A percentile compares a stretch with the other conserved stretches of the same genome.
These are phyloP conservation scores for Hypothenemus hampei DNA, from an alignment of 1,140 invertebrate species.

Conservation along the genomic window DNA sequence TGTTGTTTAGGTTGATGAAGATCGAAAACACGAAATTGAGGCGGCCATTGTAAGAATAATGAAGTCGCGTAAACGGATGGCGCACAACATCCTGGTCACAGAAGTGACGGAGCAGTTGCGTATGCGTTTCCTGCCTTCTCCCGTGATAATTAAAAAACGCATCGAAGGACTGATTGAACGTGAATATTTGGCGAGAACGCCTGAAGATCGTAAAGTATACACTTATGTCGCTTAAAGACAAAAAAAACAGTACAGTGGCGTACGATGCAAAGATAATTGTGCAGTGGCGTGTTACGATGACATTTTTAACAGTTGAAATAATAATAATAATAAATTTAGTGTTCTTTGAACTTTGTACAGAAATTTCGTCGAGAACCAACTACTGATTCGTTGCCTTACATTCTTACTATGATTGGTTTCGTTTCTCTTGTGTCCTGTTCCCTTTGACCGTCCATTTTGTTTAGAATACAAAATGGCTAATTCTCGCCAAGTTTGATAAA, in stretches of 20 bases:
- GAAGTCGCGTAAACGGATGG: constrained; percentile 95
- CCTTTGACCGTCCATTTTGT: no score
- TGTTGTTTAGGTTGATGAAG: constrained; percentile 79
- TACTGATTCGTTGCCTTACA: constrained; percentile 23
- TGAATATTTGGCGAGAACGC: constrained; percentile 94
- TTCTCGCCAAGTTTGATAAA: no score
- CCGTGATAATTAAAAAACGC: constrained; percentile 97
- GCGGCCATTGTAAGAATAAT: constrained; percentile 99
- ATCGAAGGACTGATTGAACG: constrained; percentile 99
- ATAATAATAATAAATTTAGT: no score
- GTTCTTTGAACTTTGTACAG: constrained; percentile 14
- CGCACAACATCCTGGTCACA: constrained; percentile 91
- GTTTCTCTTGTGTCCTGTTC: no score
- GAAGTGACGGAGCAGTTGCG: constrained; percentile 98
- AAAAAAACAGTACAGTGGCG: no score
- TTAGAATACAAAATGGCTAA: no score
- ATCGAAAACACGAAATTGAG: constrained; percentile 99
- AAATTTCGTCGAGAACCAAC: constrained; percentile 21
- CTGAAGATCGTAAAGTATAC: constrained; percentile 93
- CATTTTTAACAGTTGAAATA: no score
- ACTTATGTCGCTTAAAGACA: constrained; percentile 75
- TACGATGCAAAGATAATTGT: no score
- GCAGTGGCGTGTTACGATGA: no score
- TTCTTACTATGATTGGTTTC: no score
- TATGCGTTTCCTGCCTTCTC: constrained; percentile 93